These are phyloP conservation scores for Hydrolagus affinis DNA, from an alignment of 2,113 vertebrate species.

Conservation along the genomic window DNA sequence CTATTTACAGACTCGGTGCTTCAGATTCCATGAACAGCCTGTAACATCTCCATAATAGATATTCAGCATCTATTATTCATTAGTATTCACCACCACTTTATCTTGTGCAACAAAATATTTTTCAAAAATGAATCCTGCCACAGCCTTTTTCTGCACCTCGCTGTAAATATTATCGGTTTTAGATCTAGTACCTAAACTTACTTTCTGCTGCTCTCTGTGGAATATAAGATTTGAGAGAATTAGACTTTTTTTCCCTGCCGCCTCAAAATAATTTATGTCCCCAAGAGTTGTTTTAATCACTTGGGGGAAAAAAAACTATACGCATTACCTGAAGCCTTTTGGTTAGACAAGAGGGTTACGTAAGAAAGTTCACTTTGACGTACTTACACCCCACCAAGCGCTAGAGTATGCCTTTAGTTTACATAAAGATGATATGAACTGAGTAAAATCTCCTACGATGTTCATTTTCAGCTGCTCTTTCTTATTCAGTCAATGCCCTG, in stretches of 20 bases:
- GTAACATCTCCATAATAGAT: constrained; percentile 14
- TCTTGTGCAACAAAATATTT: neutral
- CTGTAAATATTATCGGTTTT: neutral
- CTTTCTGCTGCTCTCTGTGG: neutral
- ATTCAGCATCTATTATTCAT: constrained; percentile 23
- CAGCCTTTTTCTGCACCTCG: neutral
- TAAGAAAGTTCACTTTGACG: neutral
- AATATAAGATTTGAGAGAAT: neutral
- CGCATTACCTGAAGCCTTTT: neutral
- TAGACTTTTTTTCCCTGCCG: neutral
- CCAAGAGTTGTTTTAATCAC: too few species aligned
- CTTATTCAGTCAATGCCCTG: neutral
- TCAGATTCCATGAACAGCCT: neutral
- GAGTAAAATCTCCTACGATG: neutral
- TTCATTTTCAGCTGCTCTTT: neutral
- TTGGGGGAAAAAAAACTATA: neutral
- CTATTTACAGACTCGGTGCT: constrained; percentile 1
- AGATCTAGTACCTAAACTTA: neutral
- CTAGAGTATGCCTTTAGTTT: neutral
- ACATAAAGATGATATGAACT: neutral
- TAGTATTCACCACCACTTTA: neutral
- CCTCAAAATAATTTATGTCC: too few species aligned
- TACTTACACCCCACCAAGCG: neutral
- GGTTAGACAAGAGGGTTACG: neutral
- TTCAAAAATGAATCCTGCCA: constrained; percentile 5